Percentiles rank a stretch among this genome's conserved stretches.
These are phyloP conservation scores for Unio pictorum DNA, from an alignment of 2,888 invertebrate species.

Conservation along the genomic window DNA sequence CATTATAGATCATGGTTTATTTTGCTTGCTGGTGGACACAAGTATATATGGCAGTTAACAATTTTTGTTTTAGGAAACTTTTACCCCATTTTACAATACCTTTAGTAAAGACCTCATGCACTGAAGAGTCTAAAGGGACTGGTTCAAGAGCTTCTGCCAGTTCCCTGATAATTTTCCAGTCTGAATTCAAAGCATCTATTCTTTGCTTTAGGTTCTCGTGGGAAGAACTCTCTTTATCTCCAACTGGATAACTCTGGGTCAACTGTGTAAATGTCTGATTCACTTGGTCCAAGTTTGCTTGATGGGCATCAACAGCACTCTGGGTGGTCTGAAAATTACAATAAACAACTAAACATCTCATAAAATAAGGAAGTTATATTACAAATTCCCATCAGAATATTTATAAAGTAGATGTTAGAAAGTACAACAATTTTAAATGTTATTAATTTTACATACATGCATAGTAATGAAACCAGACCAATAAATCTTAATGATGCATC, in stretches of 20 bases:
- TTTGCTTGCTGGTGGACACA: too few species aligned
- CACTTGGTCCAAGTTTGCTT: slow-evolving; percentile 54
- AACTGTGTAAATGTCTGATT: slow-evolving; percentile 51
- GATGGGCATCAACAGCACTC: slow-evolving; percentile 55
- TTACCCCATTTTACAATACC: slow-evolving; percentile 31
- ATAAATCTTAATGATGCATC: too few species aligned
- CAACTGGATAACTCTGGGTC: slow-evolving; percentile 36
- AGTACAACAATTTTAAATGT: background rate
- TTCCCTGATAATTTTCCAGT: slow-evolving; percentile 60
- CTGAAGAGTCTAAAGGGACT: slow-evolving; percentile 41
- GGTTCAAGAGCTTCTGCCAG: slow-evolving; percentile 54
- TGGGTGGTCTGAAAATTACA: slow-evolving; percentile 55
- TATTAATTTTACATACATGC: background rate
- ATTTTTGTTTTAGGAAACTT: too few species aligned
- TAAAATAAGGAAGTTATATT: background rate
- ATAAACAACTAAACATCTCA: background rate
- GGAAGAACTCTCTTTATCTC: slow-evolving; percentile 39
- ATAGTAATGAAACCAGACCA: too few species aligned
- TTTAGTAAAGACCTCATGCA: slow-evolving; percentile 53
- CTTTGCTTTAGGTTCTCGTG: slow-evolving; percentile 56
- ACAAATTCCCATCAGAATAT: background rate
- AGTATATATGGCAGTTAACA: too few species aligned
- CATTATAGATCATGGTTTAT: too few species aligned
- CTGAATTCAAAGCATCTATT: slow-evolving; percentile 58
- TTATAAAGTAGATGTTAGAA: background rate